Evolutionary conservation across 2,797 vertebrate genomes (phyloP), one percentile per base, ranked within the genome.

Genomic region (Pseudomugil tenellus): DNA sequence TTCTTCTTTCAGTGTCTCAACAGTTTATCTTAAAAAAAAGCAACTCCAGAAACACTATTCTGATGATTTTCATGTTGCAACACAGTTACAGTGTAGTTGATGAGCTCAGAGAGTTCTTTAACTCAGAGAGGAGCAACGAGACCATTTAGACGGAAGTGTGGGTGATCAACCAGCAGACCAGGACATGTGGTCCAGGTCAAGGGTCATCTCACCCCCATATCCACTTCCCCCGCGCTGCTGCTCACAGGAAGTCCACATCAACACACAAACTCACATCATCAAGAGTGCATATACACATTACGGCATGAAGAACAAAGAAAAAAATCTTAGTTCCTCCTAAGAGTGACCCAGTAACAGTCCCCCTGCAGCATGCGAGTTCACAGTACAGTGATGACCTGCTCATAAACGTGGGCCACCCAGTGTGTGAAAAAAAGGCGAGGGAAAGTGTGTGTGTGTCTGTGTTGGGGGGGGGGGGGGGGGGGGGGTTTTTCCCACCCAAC

Each of bases 161-260:
- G 84, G 80, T 81, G 90, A 92, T 87, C 83, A 72, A 65, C 89
- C 66, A 39, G 56, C 72, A 76, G 84, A 88, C 73, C 71, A 37
- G 81, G 88, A 92, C 92, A 92, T 93, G 90, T 92, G 91, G 83
- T 84, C 69, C 51, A 75, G 88, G 88, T 92, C 74, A 34, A 69
- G 63, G 88, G 85, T 92, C 91, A 87, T 62, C 69, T 85, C 81
- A 87, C 83, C 89, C 81, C 82, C 83, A 72, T 75, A 72, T 72
- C 65, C 69, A 74, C 76, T 79, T 86, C 87, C 89, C 85, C 86
- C 83, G 79, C 89, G 80, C 78, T 7, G 49, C 58, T 83, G 84
- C 85, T 71, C 89, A 89, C 91, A 92, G 92, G 92, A 93, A 92
- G 85, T 88, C 66, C 32, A 26, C 81, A 68, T 61, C 37, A 19